phyloP scores from a whole-genome alignment of 2,888 invertebrate genomes.

The Diarsia rubi region DNA sequence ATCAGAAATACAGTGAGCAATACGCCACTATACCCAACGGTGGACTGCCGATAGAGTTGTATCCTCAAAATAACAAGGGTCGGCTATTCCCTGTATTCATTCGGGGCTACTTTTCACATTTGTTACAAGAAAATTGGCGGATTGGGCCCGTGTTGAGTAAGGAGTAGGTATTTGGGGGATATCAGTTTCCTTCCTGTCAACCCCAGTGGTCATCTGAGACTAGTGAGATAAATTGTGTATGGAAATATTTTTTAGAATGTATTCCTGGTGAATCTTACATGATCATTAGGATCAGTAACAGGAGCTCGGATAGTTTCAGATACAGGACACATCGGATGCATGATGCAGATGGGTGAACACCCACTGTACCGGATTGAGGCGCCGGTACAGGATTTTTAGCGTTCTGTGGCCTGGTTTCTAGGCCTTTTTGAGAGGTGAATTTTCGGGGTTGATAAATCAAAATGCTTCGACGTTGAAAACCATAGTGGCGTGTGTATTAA shows the following conservation, averaged over 20 bases:
- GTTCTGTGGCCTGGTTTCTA: too few relatives aligned
- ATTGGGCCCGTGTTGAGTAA: conserved; percentile 11
- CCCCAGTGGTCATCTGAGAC: not conserved
- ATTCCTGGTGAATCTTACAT: not conserved
- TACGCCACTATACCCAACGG: conserved; percentile 52
- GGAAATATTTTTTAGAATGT: not conserved
- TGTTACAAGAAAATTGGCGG: conserved; percentile 31
- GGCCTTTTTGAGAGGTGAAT: too few relatives aligned
- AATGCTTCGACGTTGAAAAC: too few relatives aligned
- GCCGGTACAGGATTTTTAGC: too few relatives aligned
- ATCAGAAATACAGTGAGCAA: conserved; percentile 34
- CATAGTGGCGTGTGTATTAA: too few relatives aligned
- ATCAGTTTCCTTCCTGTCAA: not conserved
- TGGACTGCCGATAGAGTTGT: conserved; percentile 48
- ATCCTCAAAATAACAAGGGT: conserved; percentile 52
- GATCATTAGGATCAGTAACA: not conserved
- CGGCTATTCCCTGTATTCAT: conserved; percentile 33
- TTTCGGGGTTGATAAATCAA: too few relatives aligned
- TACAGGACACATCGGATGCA: not conserved
- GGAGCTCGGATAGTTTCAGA: not conserved
- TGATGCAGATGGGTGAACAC: too few relatives aligned
- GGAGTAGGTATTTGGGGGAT: not conserved
- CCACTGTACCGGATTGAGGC: too few relatives aligned
- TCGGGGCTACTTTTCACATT: conserved; percentile 37
- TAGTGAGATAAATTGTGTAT: not conserved